A percentile compares a stretch with the other conserved stretches of the same genome.
These are phyloP conservation scores for Troides helena DNA, from an alignment of 2,888 invertebrate genomes.

Conservation along the genomic window DNA sequence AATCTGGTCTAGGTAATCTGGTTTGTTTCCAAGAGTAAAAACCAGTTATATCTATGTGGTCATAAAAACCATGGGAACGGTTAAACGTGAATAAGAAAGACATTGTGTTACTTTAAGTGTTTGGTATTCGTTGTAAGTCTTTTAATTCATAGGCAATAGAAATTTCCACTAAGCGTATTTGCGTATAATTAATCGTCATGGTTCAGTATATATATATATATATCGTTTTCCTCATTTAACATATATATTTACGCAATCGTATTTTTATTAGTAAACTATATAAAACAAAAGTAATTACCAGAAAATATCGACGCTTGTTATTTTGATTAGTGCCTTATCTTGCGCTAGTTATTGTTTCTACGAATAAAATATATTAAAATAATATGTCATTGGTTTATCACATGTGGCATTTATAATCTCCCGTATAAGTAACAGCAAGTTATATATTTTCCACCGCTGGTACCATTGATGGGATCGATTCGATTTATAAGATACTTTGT, in stretches of 20 bases:
- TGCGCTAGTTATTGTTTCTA: background rate
- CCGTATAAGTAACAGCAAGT: too few relatives aligned
- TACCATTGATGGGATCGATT: too few relatives aligned
- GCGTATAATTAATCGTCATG: constrained; percentile 14
- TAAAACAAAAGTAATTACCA: background rate
- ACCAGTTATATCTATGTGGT: constrained; percentile 50
- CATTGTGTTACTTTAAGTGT: constrained; percentile 14
- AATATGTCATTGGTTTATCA: too few relatives aligned
- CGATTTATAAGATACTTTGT: too few relatives aligned
- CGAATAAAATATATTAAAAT: too few relatives aligned
- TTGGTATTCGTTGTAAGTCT: constrained; percentile 9
- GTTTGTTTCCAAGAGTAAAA: constrained; percentile 40
- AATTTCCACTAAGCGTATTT: constrained; percentile 16
- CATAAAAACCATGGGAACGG: constrained; percentile 56
- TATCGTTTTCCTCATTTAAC: background rate
- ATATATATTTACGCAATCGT: constrained; percentile 17
- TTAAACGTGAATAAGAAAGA: constrained; percentile 39
- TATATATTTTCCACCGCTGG: too few relatives aligned
- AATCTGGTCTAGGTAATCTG: too few relatives aligned
- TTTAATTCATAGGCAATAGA: constrained; percentile 8
- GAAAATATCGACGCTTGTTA: background rate
- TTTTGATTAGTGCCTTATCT: background rate
- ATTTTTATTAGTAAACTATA: constrained; percentile 3
- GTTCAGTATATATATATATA: background rate
- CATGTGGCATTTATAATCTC: too few relatives aligned